Conservation (phyloP, 2,797 vertebrate species). For the Psittacula derbiana region DNA sequence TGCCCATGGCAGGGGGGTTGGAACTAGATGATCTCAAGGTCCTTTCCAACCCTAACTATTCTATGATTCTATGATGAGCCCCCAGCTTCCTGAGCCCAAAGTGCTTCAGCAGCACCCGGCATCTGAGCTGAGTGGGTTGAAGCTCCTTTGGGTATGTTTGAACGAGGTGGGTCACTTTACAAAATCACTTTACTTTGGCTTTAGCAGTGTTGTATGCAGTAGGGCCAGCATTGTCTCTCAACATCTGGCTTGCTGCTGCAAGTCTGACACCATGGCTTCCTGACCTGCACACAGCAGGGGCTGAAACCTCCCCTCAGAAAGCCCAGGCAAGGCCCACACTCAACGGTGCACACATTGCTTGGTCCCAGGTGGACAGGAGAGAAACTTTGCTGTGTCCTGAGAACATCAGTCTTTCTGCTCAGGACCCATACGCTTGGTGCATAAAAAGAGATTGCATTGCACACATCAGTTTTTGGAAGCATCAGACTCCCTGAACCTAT, state of each 20-base stretch:
- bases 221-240: neutral
- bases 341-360: accelerated
- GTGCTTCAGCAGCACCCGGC: neutral
- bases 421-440: neutral
- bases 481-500: neutral
- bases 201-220: neutral
- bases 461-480: neutral
- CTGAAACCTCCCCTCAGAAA: neutral
- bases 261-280: neutral
- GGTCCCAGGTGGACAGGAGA: neutral
- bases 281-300: neutral
- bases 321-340: accelerated
- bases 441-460: neutral
- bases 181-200: no score
- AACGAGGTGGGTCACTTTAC: accelerated
- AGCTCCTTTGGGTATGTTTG: neutral
- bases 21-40: no score
- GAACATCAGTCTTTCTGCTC: neutral
- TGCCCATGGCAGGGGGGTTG: no score
- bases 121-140: accelerated
- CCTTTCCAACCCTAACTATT: no score
- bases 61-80: neutral
- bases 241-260: neutral
- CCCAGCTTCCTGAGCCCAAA: neutral
- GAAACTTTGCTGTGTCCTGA: neutral